Conservation (phyloP, 2,113 vertebrate species). For the Hyperopisus bebe region DNA sequence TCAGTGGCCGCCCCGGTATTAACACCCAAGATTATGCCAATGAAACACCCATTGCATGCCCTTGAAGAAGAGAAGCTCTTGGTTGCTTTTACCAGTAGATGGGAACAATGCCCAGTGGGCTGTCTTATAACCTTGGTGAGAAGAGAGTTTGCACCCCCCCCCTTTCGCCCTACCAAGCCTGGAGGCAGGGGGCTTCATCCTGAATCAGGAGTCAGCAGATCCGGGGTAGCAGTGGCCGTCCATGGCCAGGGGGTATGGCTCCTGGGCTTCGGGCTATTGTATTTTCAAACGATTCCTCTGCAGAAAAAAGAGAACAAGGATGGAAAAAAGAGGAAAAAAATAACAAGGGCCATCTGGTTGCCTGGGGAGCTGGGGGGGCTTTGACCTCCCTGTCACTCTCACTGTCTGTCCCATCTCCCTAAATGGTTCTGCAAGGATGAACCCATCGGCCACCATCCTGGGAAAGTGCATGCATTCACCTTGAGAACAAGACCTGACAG, state of each 20-base stretch:
- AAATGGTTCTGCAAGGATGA: constrained; percentile 35
- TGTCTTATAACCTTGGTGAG: constrained; percentile 36
- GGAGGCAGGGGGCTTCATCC: background rate
- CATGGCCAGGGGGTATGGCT: constrained; percentile 6
- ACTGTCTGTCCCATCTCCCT: constrained; percentile 23
- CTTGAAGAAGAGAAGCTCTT: constrained; percentile 18
- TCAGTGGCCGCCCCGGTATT: background rate
- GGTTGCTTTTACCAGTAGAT: constrained; percentile 21
- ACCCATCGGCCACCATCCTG: constrained; percentile 33
- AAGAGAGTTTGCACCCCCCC: constrained; percentile 25
- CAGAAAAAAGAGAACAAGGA: constrained; percentile 9
- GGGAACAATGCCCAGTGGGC: constrained; percentile 23
- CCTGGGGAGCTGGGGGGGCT: constrained; percentile 28
- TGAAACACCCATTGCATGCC: constrained; percentile 21
- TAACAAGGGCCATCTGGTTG: constrained; percentile 39
- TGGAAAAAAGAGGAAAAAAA: constrained; percentile 22
- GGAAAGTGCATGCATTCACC: constrained; percentile 41
- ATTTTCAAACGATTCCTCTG: constrained; percentile 29
- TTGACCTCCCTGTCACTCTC: constrained; percentile 29
- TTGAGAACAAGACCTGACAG: constrained; percentile 45
- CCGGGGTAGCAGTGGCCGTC: background rate
- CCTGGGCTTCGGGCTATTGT: constrained; percentile 23
- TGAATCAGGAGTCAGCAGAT: constrained; percentile 10
- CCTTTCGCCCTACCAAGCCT: background rate
- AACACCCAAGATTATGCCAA: background rate